These are phyloP conservation scores for Marisa cornuarietis DNA, from an alignment of 1,140 invertebrate species.

Conservation along the genomic window DNA sequence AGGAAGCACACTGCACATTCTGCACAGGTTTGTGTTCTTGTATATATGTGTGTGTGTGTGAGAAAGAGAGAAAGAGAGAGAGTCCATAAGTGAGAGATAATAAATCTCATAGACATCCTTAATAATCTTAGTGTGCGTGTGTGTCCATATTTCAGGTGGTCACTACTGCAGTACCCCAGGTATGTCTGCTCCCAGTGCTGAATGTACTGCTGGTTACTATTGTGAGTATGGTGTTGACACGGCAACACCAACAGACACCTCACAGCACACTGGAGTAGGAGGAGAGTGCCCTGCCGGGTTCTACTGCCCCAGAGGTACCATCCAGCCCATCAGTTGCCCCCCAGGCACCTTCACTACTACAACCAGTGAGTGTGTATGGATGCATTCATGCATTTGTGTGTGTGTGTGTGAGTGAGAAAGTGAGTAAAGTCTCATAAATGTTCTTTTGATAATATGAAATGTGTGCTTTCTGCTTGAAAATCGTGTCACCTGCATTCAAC, in stretches of 20 bases:
- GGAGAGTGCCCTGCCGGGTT: conserved; percentile 55
- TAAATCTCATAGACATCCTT: no score
- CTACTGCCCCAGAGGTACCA: conserved; percentile 57
- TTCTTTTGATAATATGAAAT: no score
- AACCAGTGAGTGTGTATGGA: conserved; percentile 36
- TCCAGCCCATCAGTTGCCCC: conserved; percentile 44
- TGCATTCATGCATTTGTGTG: background rate
- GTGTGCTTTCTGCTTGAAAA: no score
- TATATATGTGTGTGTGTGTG: background rate
- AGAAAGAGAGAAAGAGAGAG: no score
- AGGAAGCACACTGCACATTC: conserved; percentile 52
- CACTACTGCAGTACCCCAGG: conserved; percentile 58
- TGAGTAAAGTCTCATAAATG: no score
- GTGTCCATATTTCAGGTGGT: conserved; percentile 35
- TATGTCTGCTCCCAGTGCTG: conserved; percentile 44
- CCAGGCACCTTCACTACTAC: conserved; percentile 53
- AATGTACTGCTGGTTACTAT: conserved; percentile 57
- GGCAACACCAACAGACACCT: conserved; percentile 46
- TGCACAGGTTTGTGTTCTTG: conserved; percentile 53
- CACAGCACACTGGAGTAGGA: conserved; percentile 50
- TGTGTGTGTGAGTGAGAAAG: background rate
- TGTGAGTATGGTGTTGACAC: conserved; percentile 62
- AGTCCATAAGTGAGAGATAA: no score
- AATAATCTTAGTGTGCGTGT: background rate
- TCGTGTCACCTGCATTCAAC: no score